A percentile compares a stretch with the other conserved stretches of the same genome.
These are phyloP conservation scores for Phaethornis superciliosus DNA, from an alignment of 2,113 vertebrate genomes.

Conservation along the genomic window DNA sequence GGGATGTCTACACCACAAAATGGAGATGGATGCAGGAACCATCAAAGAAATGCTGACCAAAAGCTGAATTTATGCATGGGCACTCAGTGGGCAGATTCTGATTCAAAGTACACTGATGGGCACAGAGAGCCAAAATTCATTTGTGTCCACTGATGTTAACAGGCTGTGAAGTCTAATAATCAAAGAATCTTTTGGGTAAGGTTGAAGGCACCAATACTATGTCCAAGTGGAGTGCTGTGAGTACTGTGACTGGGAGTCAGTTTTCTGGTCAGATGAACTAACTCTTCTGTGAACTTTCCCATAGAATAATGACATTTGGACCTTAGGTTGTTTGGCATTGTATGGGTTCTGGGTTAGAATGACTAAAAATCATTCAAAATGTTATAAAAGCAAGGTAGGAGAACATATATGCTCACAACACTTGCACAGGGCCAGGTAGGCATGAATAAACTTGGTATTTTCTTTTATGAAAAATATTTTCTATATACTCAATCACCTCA, in stretches of 20 bases:
- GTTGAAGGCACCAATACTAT: background rate
- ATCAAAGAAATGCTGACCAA: background rate
- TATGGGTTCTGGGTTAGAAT: background rate
- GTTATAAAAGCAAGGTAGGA: background rate
- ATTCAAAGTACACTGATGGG: background rate
- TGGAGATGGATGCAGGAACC: background rate
- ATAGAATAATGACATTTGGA: background rate
- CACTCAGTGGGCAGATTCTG: background rate
- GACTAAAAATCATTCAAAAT: background rate
- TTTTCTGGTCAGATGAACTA: background rate
- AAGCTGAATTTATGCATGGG: background rate
- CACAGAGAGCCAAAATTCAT: background rate
- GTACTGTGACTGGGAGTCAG: too few relatives aligned
- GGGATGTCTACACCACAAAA: background rate
- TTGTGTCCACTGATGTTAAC: background rate
- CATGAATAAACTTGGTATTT: background rate
- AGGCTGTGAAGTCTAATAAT: background rate
- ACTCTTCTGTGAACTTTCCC: background rate
- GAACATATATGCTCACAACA: background rate
- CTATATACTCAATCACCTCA: background rate
- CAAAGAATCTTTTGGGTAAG: background rate
- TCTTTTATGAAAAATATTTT: background rate
- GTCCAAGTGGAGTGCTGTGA: background rate
- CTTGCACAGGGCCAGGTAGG: background rate
- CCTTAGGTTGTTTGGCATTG: background rate